A percentile compares a stretch with the other conserved stretches of the same genome.
Evolutionary conservation across 1,140 invertebrate species (phyloP).

Genomic region (Drosophila bocki): DNA sequence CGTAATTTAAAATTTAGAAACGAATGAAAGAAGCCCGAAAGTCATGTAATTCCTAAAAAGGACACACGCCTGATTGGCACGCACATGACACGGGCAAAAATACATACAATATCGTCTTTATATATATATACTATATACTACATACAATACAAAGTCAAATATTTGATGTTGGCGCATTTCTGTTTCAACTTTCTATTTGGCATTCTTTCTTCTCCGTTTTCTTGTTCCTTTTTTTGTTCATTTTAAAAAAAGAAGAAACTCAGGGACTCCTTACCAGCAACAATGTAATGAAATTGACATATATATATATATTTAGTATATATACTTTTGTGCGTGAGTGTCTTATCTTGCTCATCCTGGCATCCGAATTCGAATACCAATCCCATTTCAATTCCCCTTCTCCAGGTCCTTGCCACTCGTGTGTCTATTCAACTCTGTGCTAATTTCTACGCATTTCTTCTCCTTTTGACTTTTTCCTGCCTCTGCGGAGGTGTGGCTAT

Average conservation of each 20-base stretch:
- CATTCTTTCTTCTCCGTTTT: slow-evolving; percentile 20
- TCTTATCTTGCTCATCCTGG: slow-evolving; percentile 57
- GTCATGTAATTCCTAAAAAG: slow-evolving; percentile 43
- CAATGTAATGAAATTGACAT: slow-evolving; percentile 79
- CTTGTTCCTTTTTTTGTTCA: slow-evolving; percentile 37
- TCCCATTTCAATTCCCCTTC: slow-evolving; percentile 20
- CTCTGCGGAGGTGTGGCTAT: not conserved
- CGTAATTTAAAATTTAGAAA: slow-evolving; percentile 79
- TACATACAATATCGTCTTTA: slow-evolving; percentile 1
- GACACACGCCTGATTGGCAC: slow-evolving; percentile 79
- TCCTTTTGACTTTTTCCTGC: slow-evolving; percentile 15
- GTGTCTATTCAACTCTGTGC: slow-evolving; percentile 79
- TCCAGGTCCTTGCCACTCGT: slow-evolving; percentile 46
- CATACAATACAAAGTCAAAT: slow-evolving; percentile 76
- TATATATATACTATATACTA: slow-evolving; percentile 1
- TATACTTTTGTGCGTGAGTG: slow-evolving; percentile 12
- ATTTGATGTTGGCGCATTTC: slow-evolving; percentile 77
- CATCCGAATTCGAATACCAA: slow-evolving; percentile 8
- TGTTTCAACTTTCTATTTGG: slow-evolving; percentile 66
- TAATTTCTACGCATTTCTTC: slow-evolving; percentile 72
- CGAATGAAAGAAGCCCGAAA: slow-evolving; percentile 42
- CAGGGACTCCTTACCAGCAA: slow-evolving; percentile 37
- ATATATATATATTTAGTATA: not conserved
- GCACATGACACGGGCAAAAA: slow-evolving; percentile 52
- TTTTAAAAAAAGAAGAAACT: slow-evolving; percentile 52